These are phyloP conservation scores for Ormyrus rosae DNA, from an alignment of 2,888 invertebrate genomes.

Conservation along the genomic window DNA sequence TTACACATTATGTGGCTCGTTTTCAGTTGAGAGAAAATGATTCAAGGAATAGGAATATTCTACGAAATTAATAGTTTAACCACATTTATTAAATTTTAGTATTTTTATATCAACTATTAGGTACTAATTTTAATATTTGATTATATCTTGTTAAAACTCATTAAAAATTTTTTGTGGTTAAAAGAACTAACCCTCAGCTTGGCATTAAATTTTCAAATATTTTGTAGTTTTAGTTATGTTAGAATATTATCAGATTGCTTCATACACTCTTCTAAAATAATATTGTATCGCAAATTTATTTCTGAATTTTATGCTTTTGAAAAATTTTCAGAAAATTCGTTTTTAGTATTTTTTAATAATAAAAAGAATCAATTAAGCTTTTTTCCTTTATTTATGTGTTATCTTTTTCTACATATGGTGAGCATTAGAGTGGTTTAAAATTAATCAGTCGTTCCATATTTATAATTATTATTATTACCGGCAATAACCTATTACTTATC, in stretches of 20 bases:
- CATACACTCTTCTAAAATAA: background rate
- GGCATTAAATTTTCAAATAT: slow-evolving; percentile 36
- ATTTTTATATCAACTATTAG: slow-evolving; percentile 12
- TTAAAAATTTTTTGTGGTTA: slow-evolving; percentile 51
- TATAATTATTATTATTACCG: background rate
- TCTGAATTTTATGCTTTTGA: slow-evolving; percentile 44
- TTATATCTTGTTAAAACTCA: slow-evolving; percentile 29
- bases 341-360: slow-evolving; percentile 20
- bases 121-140: background rate
- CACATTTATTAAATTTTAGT: slow-evolving; percentile 35
- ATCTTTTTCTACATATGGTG: background rate
- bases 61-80: slow-evolving; percentile 19
- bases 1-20: slow-evolving; percentile 35
- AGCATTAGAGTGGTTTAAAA: slow-evolving; percentile 38
- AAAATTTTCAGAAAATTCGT: slow-evolving; percentile 50
- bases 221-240: slow-evolving; percentile 43
- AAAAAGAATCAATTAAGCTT: background rate
- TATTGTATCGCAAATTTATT: slow-evolving; percentile 33
- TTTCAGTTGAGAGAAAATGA: slow-evolving; percentile 50
- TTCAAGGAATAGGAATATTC: slow-evolving; percentile 54
- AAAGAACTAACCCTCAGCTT: slow-evolving; percentile 25
- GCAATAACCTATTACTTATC: no score
- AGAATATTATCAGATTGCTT: slow-evolving; percentile 35
- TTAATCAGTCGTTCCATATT: background rate
- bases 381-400: slow-evolving; percentile 19